Evolutionary conservation across 1,140 invertebrate species (phyloP).

Genomic region (Tetragnatha versicolor): DNA sequence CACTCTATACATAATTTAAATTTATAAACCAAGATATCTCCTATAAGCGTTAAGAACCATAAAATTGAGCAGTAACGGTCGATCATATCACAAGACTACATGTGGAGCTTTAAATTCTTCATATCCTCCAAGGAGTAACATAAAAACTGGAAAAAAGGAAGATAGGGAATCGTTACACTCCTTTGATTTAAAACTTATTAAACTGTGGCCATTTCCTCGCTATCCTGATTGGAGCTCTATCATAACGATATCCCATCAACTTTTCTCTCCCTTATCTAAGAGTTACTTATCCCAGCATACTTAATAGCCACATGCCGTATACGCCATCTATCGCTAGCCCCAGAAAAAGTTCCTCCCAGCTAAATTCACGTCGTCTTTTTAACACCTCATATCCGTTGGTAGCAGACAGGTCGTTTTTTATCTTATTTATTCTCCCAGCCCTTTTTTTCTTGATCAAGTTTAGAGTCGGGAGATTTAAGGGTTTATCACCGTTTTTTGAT

Average conservation of each 20-base stretch:
- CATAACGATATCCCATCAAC: constrained; percentile 47
- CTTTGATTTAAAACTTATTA: constrained; percentile 49
- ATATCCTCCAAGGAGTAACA: too few relatives aligned
- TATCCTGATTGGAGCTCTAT: constrained; percentile 11
- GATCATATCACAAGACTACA: too few relatives aligned
- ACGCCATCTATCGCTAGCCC: constrained; percentile 1
- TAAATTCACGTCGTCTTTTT: constrained; percentile 23
- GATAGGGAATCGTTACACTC: too few relatives aligned
- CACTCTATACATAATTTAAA: too few relatives aligned
- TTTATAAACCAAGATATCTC: too few relatives aligned
- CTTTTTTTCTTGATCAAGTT: neutral
- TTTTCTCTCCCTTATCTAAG: constrained; percentile 6
- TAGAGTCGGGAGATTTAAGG: constrained; percentile 32
- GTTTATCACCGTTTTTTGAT: constrained; percentile 50
- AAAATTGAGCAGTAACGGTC: too few relatives aligned
- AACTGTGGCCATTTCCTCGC: constrained; percentile 37
- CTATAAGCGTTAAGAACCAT: too few relatives aligned
- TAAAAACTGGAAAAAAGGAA: too few relatives aligned
- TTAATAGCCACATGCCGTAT: constrained; percentile 25
- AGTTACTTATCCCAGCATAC: constrained; percentile 31
- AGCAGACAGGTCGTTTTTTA: constrained; percentile 15
- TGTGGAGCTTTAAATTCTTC: too few relatives aligned
- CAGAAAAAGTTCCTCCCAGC: constrained; percentile 10
- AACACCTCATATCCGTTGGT: constrained; percentile 35
- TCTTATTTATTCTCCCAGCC: neutral